Evolutionary conservation across 2,797 vertebrate species (phyloP), one percentile per base, ranked within the genome.

Genomic region (Champsocephalus esox): DNA sequence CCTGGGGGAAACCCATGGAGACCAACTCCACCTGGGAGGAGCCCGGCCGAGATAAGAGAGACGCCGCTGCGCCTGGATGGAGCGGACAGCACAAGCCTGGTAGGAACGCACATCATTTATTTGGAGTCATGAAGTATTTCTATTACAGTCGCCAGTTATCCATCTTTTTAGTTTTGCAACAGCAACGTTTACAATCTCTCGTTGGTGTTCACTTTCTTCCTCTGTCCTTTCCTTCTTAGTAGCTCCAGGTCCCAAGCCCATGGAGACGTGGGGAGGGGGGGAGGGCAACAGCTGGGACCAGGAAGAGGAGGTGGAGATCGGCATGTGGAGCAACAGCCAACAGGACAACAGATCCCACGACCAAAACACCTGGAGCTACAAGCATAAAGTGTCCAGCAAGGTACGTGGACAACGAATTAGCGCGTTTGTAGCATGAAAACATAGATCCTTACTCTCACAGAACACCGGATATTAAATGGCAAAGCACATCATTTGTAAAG

Each of bases 321-420:
- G 98, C 84, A 98, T 98, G 96, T 99, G 98, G 98, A 98, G 95
- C 86, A 97, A 97, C 85, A 96, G 92, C 82, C 97, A 97, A 90
- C 97, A 97, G 87, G 96, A 96, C 79, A 93, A 72, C 89, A 85
- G 92, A 77, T 95, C 93, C 80, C 94, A 95, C 12, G 96, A 96
- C 71, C 92, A 96, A 81, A 96, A 96, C 92, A 97, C 96, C 95
- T 96, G 97, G 91, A 95, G 96, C 45, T 98, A 98, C 87, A 96
- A 96, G 86, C 96, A 98, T 84, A 99, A 97, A 92, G 93, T 94
- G 89, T 94, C 96, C 85, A 94, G 94, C 59, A 99, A 99, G 97
- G 98, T 99, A 71, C 68, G 72, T 73, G 19, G 3, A 54, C 3
- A 12, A 34, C 4, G 4, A 3, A 13, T 44, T 19, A 66, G 3